Evolutionary conservation across 1,140 invertebrate genomes (phyloP).

Genomic region (Penaeus japonicus): DNA sequence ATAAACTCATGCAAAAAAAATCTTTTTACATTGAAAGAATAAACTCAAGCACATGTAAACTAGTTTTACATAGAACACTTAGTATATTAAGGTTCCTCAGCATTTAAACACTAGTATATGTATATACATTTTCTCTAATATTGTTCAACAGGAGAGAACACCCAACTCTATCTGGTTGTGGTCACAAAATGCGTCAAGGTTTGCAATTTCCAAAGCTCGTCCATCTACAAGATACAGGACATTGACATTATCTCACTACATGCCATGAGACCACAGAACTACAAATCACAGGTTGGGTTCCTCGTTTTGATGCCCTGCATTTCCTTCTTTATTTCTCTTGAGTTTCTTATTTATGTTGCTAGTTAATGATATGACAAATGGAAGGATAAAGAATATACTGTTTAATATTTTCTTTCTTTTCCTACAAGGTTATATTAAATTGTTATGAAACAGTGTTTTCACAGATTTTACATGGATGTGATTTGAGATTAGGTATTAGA

Average conservation of each 20-base stretch:
- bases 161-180: slow-evolving; percentile 65
- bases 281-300: slow-evolving; percentile 71
- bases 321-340: neutral
- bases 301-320: neutral
- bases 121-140: neutral
- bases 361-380: too few species aligned
- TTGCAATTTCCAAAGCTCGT: slow-evolving; percentile 67
- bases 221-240: slow-evolving; percentile 56
- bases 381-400: too few species aligned
- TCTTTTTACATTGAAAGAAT: neutral
- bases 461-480: too few species aligned
- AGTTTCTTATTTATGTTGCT: too few species aligned
- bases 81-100: too few species aligned
- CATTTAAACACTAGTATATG: neutral
- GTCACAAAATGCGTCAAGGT: slow-evolving; percentile 69
- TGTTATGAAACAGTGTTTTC: too few species aligned
- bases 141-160: slow-evolving; percentile 63
- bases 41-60: too few species aligned
- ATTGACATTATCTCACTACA: slow-evolving; percentile 57
- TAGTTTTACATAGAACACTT: too few species aligned
- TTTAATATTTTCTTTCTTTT: too few species aligned
- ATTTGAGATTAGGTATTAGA: too few species aligned
- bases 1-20: neutral
- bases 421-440: too few species aligned
- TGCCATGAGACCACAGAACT: slow-evolving; percentile 68